Percentiles rank a stretch among this genome's conserved stretches.
Evolutionary conservation across 2,888 invertebrate genomes (phyloP).

Genomic region (Horisme vitalbata): DNA sequence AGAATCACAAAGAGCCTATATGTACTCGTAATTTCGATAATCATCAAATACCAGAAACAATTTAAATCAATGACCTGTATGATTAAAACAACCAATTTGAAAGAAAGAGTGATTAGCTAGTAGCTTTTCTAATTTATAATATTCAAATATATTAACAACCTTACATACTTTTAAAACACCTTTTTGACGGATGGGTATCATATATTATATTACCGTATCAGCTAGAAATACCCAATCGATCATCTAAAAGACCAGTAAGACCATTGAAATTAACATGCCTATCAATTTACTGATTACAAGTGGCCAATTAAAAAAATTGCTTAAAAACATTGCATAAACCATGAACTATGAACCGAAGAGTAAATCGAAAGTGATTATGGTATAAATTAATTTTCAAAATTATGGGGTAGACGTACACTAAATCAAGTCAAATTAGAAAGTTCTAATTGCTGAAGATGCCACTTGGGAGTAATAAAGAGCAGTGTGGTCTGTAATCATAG

Average conservation of each 20-base stretch:
- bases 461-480: constrained; percentile 19
- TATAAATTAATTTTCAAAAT: constrained; percentile 57
- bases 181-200: constrained; percentile 25
- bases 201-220: constrained; percentile 27
- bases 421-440: constrained; percentile 56
- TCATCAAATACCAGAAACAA: too few species aligned
- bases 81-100: background rate
- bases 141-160: constrained; percentile 18
- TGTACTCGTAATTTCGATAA: too few species aligned
- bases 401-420: constrained; percentile 43
- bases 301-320: constrained; percentile 52
- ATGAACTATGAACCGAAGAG: constrained; percentile 60
- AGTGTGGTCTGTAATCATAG: constrained; percentile 27
- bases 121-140: constrained; percentile 24
- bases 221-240: constrained; percentile 27
- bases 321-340: constrained; percentile 48
- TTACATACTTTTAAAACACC: constrained; percentile 32
- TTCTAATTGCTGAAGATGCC: constrained; percentile 34
- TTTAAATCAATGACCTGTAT: too few species aligned
- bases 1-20: too few species aligned
- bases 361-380: constrained; percentile 47
- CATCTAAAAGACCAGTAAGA: constrained; percentile 17
- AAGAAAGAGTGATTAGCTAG: constrained; percentile 9
- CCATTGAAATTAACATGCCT: constrained; percentile 41
- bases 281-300: constrained; percentile 42